These are phyloP conservation scores for Eupithecia insigniata DNA, from an alignment of 2,888 invertebrate species.

Conservation along the genomic window DNA sequence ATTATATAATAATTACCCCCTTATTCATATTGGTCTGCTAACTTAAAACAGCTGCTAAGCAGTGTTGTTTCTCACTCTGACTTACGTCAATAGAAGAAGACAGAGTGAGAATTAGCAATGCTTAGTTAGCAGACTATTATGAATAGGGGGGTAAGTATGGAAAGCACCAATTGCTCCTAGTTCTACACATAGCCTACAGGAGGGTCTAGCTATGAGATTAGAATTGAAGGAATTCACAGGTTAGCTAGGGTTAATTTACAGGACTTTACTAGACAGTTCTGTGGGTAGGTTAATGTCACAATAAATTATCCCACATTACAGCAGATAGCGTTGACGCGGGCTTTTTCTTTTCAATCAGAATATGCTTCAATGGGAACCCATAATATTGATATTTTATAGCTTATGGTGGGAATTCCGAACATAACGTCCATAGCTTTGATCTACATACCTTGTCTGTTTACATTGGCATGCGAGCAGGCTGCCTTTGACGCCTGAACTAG, in stretches of 20 bases:
- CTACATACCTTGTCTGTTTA: constrained; percentile 53
- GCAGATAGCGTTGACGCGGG: not conserved
- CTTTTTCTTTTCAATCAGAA: not conserved
- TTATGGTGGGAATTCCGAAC: constrained; percentile 19
- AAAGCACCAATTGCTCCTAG: too few relatives aligned
- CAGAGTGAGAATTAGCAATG: too few relatives aligned
- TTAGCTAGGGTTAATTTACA: not conserved
- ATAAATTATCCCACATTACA: not conserved
- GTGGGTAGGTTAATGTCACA: not conserved
- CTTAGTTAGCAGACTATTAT: too few relatives aligned
- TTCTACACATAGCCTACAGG: not conserved
- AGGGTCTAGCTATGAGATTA: not conserved
- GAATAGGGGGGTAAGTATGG: too few relatives aligned
- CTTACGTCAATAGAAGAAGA: too few relatives aligned
- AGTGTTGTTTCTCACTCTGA: too few relatives aligned
- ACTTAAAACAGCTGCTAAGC: too few relatives aligned
- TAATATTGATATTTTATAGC: constrained; percentile 25
- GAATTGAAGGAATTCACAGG: not conserved
- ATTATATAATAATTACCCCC: too few relatives aligned
- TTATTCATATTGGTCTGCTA: too few relatives aligned
- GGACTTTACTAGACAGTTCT: not conserved
- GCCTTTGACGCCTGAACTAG: constrained; percentile 44
- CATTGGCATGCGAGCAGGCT: constrained; percentile 49
- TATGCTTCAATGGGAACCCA: not conserved
- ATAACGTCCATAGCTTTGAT: constrained; percentile 48